Conservation (phyloP, 2,888 invertebrate species). For the Spialia ferax region DNA sequence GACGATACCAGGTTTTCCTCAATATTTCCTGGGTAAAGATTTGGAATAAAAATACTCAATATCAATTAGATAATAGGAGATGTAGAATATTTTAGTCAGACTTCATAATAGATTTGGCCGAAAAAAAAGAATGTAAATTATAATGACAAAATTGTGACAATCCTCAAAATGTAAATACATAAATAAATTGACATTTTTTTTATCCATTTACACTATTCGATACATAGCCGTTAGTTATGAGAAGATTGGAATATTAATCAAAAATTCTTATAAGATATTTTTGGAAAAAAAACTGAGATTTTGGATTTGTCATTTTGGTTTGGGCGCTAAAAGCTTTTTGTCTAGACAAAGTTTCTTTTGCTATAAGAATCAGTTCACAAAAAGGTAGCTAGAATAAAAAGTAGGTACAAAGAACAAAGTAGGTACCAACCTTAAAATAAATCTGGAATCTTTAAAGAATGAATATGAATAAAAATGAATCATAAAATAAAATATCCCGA, state of each 20-base stretch:
- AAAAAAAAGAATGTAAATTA: too few species aligned
- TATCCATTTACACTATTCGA: too few species aligned
- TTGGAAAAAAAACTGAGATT: background rate
- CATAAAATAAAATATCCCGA: constrained; percentile 24
- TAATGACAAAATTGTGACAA: too few species aligned
- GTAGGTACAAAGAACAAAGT: too few species aligned
- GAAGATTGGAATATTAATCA: too few species aligned
- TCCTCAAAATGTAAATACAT: too few species aligned
- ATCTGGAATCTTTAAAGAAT: constrained; percentile 16
- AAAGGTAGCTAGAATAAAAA: background rate
- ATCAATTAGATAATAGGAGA: too few species aligned
- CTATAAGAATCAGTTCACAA: background rate
- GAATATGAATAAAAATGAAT: constrained; percentile 16
- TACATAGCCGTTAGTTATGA: too few species aligned
- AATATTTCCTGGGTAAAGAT: constrained; percentile 41
- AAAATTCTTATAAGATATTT: background rate
- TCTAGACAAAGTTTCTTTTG: background rate
- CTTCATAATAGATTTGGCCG: too few species aligned
- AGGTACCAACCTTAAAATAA: too few species aligned
- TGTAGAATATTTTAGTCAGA: too few species aligned
- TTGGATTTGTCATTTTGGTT: background rate
- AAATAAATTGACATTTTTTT: too few species aligned
- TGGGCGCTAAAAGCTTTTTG: background rate
- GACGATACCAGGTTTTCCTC: constrained; percentile 36
- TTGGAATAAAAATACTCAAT: constrained; percentile 16